phyloP scores from a whole-genome alignment of 2,113 vertebrate species.

The Uria lomvia region DNA sequence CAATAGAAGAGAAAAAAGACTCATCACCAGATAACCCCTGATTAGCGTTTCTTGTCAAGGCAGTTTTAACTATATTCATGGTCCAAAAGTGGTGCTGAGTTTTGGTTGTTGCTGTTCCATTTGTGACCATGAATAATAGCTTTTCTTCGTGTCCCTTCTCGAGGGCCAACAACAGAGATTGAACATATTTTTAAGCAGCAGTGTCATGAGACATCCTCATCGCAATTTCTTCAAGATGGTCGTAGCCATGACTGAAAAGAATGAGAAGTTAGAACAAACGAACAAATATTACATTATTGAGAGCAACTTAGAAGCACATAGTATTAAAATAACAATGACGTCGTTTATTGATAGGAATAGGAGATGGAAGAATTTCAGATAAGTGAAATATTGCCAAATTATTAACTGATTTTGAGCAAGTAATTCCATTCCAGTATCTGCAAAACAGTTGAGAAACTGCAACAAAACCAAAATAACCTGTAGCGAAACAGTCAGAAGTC shows the following conservation, averaged over 20 bases:
- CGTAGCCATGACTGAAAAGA: conserved; percentile 76
- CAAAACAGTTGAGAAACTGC: not conserved
- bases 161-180: not conserved
- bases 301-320: not conserved
- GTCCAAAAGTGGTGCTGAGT: conserved; percentile 24
- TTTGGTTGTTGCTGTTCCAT: conserved; percentile 5
- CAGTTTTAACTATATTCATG: not conserved
- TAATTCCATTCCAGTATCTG: not conserved
- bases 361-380: not conserved
- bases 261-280: not conserved
- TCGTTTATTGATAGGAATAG: not conserved
- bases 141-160: not conserved
- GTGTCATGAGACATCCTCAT: not conserved
- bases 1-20: conserved; percentile 24
- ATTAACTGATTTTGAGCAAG: not conserved
- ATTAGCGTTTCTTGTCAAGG: conserved; percentile 31
- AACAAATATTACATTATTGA: not conserved
- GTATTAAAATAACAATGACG: not conserved
- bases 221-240: conserved; percentile 57
- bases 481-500: not conserved
- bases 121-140: not conserved
- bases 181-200: conserved; percentile 22
- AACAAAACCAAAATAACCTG: not conserved
- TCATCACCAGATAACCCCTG: conserved; percentile 29
- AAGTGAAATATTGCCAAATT: not conserved